Evolutionary conservation across 2,113 vertebrate species (phyloP).

Genomic region (Maccullochella peelii): DNA sequence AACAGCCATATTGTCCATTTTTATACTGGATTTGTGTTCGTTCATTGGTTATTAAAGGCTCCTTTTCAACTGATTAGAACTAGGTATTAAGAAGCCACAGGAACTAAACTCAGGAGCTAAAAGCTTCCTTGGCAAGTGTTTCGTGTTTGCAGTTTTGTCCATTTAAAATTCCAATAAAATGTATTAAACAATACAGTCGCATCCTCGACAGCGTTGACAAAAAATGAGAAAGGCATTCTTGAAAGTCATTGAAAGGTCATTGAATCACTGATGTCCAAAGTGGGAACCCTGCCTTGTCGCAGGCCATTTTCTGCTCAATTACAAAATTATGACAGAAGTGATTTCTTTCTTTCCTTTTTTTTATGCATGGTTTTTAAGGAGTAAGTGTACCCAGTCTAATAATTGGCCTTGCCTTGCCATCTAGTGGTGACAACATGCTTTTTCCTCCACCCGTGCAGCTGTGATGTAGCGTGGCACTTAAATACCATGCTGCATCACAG

Average conservation of each 20-base stretch:
- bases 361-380: neutral
- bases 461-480: neutral
- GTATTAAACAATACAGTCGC: too few species aligned
- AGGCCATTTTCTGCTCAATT: neutral
- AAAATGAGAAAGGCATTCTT: neutral
- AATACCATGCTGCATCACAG: neutral
- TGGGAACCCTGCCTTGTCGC: neutral
- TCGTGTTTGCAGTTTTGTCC: too few species aligned
- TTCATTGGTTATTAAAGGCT: neutral
- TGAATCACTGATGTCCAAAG: neutral
- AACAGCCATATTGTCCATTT: neutral
- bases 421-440: neutral
- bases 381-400: neutral
- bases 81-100: neutral
- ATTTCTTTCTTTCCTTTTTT: neutral
- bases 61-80: neutral
- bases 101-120: too few species aligned
- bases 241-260: neutral
- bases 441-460: neutral
- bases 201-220: too few species aligned
- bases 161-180: too few species aligned
- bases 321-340: neutral
- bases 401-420: neutral
- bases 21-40: neutral
- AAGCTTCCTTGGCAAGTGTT: too few species aligned